phyloP scores from a whole-genome alignment of 92 coral and sea anemone species.

The Porites divaricata region DNA sequence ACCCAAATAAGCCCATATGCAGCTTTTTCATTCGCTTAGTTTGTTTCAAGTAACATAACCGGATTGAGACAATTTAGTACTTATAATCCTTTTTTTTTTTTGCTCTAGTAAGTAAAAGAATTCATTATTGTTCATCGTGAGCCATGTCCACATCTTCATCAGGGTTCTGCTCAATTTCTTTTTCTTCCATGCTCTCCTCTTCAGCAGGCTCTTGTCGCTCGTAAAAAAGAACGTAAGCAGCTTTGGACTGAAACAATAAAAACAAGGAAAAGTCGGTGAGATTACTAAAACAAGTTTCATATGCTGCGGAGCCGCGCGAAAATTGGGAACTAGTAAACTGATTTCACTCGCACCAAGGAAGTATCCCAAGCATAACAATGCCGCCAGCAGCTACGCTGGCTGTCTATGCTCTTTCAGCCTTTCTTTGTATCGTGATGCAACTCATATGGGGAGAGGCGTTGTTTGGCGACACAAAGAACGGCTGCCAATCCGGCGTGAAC shows the following conservation, averaged over 20 bases:
- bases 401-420: no score
- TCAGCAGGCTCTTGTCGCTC: conserved; percentile 57
- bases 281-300: neutral
- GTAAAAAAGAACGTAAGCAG: conserved; percentile 87
- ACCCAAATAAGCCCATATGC: neutral
- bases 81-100: no score
- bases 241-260: conserved; percentile 71
- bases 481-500: no score
- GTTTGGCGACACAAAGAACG: no score
- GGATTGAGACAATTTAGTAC: neutral
- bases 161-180: conserved; percentile 3
- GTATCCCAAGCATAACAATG: no score
- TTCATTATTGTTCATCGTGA: neutral
- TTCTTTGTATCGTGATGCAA: no score
- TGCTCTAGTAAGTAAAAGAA: neutral
- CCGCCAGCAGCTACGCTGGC: no score
- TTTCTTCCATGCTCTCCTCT: conserved; percentile 32
- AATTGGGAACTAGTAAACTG: no score
- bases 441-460: no score
- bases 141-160: conserved; percentile 39
- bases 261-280: neutral
- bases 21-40: neutral
- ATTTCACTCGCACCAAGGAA: no score
- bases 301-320: no score
- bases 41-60: neutral